Conservation (phyloP, 1,140 invertebrate species). For the Andrena cerasifolii region DNA sequence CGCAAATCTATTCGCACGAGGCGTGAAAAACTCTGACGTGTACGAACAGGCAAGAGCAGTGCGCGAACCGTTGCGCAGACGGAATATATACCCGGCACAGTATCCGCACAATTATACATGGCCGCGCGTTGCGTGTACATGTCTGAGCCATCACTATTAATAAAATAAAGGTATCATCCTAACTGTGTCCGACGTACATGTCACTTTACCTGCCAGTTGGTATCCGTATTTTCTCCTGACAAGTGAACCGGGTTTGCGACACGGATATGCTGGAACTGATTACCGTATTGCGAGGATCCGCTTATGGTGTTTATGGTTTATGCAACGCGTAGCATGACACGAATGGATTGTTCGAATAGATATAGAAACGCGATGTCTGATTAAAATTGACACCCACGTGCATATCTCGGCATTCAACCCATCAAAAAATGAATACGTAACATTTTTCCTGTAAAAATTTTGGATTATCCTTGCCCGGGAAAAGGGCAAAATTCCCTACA, state of each 20-base stretch:
- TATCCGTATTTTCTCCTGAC: slow-evolving; percentile 3
- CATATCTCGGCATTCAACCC: no score
- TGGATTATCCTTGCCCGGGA: no score
- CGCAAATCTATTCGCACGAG: slow-evolving; percentile 41
- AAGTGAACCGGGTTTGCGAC: neutral
- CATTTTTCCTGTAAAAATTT: no score
- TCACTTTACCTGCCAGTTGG: slow-evolving; percentile 38
- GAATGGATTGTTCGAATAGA: neutral
- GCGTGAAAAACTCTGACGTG: slow-evolving; percentile 36
- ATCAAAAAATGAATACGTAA: neutral
- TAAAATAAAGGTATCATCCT: slow-evolving; percentile 75
- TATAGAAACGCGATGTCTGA: neutral
- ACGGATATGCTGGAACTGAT: neutral
- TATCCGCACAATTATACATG: slow-evolving; percentile 71
- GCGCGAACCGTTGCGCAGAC: slow-evolving; percentile 66
- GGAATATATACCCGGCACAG: slow-evolving; percentile 75
- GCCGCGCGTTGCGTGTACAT: slow-evolving; percentile 57
- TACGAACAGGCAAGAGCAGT: slow-evolving; percentile 69
- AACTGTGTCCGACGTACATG: slow-evolving; percentile 24
- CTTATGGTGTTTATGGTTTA: slow-evolving; percentile 2
- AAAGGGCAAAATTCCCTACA: no score
- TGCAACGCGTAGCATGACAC: neutral
- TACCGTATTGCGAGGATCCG: neutral
- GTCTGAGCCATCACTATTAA: slow-evolving; percentile 76
- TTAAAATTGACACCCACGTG: neutral